A percentile compares a stretch with the other conserved stretches of the same genome.
Conservation (phyloP, 2,797 vertebrate species). For the Petrocephalus sullivani region DNA sequence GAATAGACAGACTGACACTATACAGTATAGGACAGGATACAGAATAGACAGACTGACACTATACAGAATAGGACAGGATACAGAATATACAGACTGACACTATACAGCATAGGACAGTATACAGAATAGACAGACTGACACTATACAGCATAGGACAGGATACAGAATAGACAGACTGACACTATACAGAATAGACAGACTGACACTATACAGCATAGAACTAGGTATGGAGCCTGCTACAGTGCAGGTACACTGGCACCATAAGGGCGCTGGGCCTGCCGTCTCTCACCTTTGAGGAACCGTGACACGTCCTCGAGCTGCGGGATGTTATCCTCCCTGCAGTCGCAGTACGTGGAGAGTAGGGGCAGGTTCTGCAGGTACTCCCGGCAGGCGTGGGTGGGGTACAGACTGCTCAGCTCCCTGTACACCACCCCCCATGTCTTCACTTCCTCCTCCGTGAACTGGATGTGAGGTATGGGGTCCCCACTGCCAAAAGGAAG, state of each 20-base stretch:
- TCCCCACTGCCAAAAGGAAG: slow-evolving; percentile 68
- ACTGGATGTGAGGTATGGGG: slow-evolving; percentile 86
- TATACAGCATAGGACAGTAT: neutral
- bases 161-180: neutral
- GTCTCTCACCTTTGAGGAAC: slow-evolving; percentile 79
- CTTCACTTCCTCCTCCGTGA: slow-evolving; percentile 91
- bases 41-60: no score
- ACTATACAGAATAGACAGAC: neutral
- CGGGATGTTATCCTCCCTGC: slow-evolving; percentile 90
- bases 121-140: neutral
- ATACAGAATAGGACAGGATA: no score
- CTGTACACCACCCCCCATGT: slow-evolving; percentile 92
- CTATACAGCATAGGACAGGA: neutral
- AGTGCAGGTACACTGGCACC: neutral
- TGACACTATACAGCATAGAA: neutral
- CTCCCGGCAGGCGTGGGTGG: slow-evolving; percentile 89
- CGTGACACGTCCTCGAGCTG: slow-evolving; percentile 93
- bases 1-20: no score
- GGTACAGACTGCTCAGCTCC: slow-evolving; percentile 91
- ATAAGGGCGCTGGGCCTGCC: neutral
- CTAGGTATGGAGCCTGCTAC: neutral
- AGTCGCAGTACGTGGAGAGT: slow-evolving; percentile 85
- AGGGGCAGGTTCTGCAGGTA: slow-evolving; percentile 94
- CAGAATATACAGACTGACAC: neutral
- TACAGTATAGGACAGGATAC: no score